A percentile compares a stretch with the other conserved stretches of the same genome.
phyloP scores from a whole-genome alignment of 2,888 invertebrate genomes.

The Drosophila ustulata region DNA sequence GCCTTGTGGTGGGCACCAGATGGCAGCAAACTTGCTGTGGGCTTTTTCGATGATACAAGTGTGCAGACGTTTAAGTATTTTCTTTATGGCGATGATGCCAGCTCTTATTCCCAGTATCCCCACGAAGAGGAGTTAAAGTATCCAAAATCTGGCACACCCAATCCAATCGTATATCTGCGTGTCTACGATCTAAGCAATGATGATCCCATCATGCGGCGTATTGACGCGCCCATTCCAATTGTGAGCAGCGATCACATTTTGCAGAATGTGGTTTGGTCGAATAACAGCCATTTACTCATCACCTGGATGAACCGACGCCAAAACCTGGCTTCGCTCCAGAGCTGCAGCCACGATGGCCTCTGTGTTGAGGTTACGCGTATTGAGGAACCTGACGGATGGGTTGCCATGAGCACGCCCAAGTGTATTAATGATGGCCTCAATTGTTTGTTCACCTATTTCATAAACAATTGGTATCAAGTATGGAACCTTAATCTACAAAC shows the following conservation, averaged over 20 bases:
- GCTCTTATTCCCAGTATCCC: conserved; percentile 89
- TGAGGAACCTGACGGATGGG: conserved; percentile 90
- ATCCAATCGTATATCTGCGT: conserved; percentile 90
- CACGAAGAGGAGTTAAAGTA: conserved; percentile 89
- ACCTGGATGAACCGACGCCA: conserved; percentile 95
- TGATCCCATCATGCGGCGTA: conserved; percentile 81
- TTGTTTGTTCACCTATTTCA: conserved; percentile 84
- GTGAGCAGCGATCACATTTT: conserved; percentile 89
- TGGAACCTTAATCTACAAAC: conserved; percentile 83
- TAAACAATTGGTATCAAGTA: conserved; percentile 85
- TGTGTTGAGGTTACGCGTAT: conserved; percentile 85
- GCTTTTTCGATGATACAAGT: conserved; percentile 89
- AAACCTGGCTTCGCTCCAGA: conserved; percentile 86
- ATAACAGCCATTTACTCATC: conserved; percentile 88
- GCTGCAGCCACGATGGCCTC: conserved; percentile 67
- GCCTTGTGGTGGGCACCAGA: conserved; percentile 93
- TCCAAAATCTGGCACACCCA: conserved; percentile 91
- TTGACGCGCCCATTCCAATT: conserved; percentile 86
- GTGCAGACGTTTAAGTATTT: conserved; percentile 89
- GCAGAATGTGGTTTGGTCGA: conserved; percentile 91
- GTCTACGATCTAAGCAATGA: conserved; percentile 87
- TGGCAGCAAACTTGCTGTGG: conserved; percentile 89
- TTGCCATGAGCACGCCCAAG: conserved; percentile 87
- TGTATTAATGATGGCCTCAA: conserved; percentile 70
- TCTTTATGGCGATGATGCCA: conserved; percentile 88